These are phyloP conservation scores for Antheraea assamensis DNA, from an alignment of 2,888 invertebrate genomes.

Conservation along the genomic window DNA sequence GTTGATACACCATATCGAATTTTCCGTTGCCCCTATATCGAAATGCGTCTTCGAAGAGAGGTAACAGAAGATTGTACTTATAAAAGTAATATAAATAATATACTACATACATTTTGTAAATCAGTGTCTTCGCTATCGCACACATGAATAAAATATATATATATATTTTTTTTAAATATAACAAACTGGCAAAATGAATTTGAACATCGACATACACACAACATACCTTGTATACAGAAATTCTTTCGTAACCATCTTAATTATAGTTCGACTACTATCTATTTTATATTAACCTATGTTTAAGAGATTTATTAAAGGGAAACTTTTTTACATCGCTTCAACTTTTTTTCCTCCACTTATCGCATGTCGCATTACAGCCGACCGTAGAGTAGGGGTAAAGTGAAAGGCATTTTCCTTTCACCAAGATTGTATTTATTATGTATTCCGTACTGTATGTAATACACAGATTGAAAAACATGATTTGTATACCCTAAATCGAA, in stretches of 20 bases:
- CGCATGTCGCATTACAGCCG: no score
- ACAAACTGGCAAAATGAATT: conserved; percentile 4
- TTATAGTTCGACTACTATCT: background rate
- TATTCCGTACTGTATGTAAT: no score
- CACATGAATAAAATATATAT: conserved; percentile 30
- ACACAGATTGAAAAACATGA: no score
- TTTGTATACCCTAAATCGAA: no score
- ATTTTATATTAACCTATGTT: background rate
- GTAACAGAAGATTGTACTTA: conserved; percentile 81
- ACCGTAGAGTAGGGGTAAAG: no score
- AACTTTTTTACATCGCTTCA: no score
- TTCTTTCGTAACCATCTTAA: background rate
- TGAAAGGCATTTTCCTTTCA: no score
- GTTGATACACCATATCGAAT: conserved; percentile 67
- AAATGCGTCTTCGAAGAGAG: conserved; percentile 67
- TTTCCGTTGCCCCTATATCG: conserved; percentile 79
- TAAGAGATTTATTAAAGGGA: background rate
- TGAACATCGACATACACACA: background rate
- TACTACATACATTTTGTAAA: conserved; percentile 55
- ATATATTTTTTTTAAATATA: conserved; percentile 8
- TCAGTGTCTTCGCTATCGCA: conserved; percentile 16
- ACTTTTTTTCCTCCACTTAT: no score
- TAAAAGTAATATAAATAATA: conserved; percentile 60
- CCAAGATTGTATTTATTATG: no score
- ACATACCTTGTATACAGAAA: background rate